Base-by-base conservation (phyloP, 2,113 vertebrate species). In the Trochalopteron elliotii region DNA sequence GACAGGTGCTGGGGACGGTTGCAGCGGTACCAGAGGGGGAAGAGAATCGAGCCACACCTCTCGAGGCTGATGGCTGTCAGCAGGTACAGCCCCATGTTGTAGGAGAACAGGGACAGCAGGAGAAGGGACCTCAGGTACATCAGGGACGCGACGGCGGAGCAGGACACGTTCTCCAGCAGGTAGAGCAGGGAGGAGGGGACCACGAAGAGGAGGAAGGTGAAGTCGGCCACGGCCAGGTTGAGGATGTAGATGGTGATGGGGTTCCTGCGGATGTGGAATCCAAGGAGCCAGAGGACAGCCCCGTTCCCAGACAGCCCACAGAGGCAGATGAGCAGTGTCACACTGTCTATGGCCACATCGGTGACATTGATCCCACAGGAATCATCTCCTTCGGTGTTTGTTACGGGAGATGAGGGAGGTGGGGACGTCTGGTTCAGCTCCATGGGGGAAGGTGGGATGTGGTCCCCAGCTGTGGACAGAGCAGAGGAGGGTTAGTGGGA, bases 21-120 rank as follows among this genome's bases (percentile, higher is more conserved):
- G 64, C 31, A 94, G 80, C 97, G 93, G 57, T 96, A 97, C 98
- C 98, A 98, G 74, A 91, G 47, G 0, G 97, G 91, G 19, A 93
- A 96, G 56, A 90, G 82, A 7, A 90, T 31, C 2, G 87, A 93
- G 0, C 3, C 0, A 5, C 87, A 93, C 70, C 92, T 90, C 76
- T 93, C 82, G 0, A 93, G 60, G 45, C 92, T 90, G 92, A 93
- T 90, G 70, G 76, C 57, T 0, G 40, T 13, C 57, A 93, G 92
- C n/a, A 93, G 70, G 15, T 90, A 90, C 27, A 93, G 39, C 16
- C 87, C 45, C 33, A 28, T 65, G 76, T 93, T 90, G 87, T 93
- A 77, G 82, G 70, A 77, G 45, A 90, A 55, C 5, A 67, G 59
- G 0, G 64, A 95, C 28, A 84, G 55, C 33, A 90, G 78, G 11